Base-by-base conservation (phyloP, 2,888 invertebrate species). In the Cetonia aurata region DNA sequence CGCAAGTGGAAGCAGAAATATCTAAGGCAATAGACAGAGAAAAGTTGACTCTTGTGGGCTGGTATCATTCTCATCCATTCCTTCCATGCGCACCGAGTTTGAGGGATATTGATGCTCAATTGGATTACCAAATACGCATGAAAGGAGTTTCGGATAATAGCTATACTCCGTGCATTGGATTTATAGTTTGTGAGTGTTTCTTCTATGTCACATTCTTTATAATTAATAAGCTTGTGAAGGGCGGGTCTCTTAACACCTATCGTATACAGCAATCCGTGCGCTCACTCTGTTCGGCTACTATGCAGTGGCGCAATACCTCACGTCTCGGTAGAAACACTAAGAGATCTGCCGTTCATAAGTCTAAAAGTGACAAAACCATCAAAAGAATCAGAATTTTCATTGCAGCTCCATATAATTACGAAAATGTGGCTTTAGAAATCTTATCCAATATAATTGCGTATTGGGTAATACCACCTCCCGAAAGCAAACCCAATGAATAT, bases 391-490 rank as follows among this genome's bases (percentile, higher is more conserved):
- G 10, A 37, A 37, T 37, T 37, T 17, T 50, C 17, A 4, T 87
- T 88, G 67, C 82, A 95, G 95, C 95, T 44, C 95, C 96, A 0
- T 94, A 95, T 80, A 92, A 93, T 80, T 91, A 91, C 71, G 93
- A 94, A 81, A 92, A 92, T 79, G 90, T 90, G 66, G 92, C 93
- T 25, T 84, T 94, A 75, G 95, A 95, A 80, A 71, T 71, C 13
- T 44, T 71, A 37, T 96, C 96, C 0, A 92, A 92, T 55, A 88
- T 95, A 12, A 92, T 93, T 73, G 92, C 94, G 69, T 98, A 94
- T 84, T 98, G 98, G 97, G 96, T 97, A 3, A 91, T 95, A 86
- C 96, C 98, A n/a, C 97, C 98, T 1, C 94, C 95, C 52, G 98
- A 98, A 86, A 93, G 93, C 80, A 90, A 94, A 77, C 95, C 96